phyloP scores from a whole-genome alignment of 1,140 invertebrate species.

The Proales similis region DNA sequence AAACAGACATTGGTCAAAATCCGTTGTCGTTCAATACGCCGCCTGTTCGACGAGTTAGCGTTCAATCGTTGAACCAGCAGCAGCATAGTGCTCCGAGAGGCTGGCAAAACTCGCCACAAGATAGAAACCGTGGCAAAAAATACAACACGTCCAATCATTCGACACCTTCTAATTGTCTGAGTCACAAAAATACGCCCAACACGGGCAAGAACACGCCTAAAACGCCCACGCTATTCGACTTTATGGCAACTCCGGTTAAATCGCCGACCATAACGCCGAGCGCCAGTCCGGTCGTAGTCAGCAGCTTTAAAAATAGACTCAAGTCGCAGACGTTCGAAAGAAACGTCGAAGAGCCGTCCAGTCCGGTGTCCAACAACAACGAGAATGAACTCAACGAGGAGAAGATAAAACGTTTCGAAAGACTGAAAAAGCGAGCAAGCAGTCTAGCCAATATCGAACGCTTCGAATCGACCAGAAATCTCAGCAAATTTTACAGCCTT shows the following conservation, averaged over 20 bases:
- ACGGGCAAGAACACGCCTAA: neutral
- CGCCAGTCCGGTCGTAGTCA: conserved; percentile 1
- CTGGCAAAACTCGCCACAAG: too few species aligned
- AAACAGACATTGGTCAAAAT: too few species aligned
- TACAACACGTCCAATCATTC: too few species aligned
- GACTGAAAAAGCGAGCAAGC: too few species aligned
- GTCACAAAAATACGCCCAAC: conserved; percentile 11
- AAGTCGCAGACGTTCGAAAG: conserved; percentile 21
- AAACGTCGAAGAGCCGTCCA: neutral
- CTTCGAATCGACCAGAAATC: too few species aligned
- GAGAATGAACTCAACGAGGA: neutral
- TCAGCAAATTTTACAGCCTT: conserved; percentile 17
- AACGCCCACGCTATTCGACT: conserved; percentile 24
- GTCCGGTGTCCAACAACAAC: neutral
- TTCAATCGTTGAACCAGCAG: too few species aligned
- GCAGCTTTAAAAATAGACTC: conserved; percentile 27
- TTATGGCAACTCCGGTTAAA: conserved; percentile 15
- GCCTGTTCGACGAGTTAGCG: too few species aligned
- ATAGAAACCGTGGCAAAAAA: too few species aligned
- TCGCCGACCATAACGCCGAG: conserved; percentile 8
- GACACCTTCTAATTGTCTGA: conserved; percentile 1
- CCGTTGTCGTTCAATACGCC: too few species aligned
- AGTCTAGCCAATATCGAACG: too few species aligned
- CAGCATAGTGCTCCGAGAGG: too few species aligned
- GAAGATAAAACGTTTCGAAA: too few species aligned